Evolutionary conservation across 2,797 vertebrate species (phyloP), one percentile per base, ranked within the genome.

Genomic region (Pseudochirops cupreus): DNA sequence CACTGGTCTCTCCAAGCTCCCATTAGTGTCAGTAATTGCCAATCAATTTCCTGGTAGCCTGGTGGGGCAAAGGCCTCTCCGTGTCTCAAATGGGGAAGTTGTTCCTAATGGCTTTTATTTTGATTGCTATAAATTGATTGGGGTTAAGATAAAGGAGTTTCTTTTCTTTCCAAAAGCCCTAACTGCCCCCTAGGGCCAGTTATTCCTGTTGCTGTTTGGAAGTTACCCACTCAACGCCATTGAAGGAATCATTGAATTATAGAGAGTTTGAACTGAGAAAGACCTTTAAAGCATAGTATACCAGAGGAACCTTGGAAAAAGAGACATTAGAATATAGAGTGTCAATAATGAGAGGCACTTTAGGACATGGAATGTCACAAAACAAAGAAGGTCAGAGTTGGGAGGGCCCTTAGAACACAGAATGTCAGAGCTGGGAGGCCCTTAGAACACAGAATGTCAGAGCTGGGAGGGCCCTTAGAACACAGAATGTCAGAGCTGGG

Each of bases 11-110:
- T 97, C 3, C 3, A 57, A 96, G 97, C 96, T 95, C 97, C 98
- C 98, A 98, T 99, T 98, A 99, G 98, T 98, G 98, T 99, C 98
- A 98, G 97, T 98, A 98, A 98, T 98, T 98, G 97, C 98, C 98
- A 98, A 98, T 98, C 98, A 98, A 98, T 98, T 98, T 98, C 97
- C 97, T 97, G 95, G 91, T 97, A 97, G 97, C 97, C 98, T 98
- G 95, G 97, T 97, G 98, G 98, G 98, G 98, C 98, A 98, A 96
- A 97, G 98, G 96, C 95, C 97, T 95, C 98, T 97, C 97, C 97
- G 98, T 98, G 98, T 97, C 98, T 98, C 98, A 96, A 91, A 96
- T 97, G 93, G 97, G 96, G 97, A 97, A 96, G 96, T 96, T 96
- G 94, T 96, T 95, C 96, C 98, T 99, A 98, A 98, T 99, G 98